A percentile compares a stretch with the other conserved stretches of the same genome.
Evolutionary conservation across 2,113 vertebrate species (phyloP).

Genomic region (Passerina amoena): DNA sequence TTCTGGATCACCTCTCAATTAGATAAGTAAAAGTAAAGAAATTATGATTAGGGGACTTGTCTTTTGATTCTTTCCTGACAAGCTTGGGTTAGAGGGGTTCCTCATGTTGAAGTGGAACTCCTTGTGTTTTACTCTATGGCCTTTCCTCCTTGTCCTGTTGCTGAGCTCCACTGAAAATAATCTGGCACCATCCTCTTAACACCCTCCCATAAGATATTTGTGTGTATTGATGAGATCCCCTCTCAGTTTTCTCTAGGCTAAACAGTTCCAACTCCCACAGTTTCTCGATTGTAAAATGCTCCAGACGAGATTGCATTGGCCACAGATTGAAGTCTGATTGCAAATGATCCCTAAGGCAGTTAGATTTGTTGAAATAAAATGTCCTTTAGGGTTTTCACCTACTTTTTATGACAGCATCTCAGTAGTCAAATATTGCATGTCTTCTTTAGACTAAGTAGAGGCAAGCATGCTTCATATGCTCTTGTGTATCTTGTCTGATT

Average conservation of each 20-base stretch:
- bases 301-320: not conserved
- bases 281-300: not conserved
- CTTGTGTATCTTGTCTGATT: constrained; percentile 6
- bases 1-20: not conserved
- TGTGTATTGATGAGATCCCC: not conserved
- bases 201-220: not conserved
- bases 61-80: not conserved
- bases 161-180: not conserved
- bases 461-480: constrained; percentile 18
- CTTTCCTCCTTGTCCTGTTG: not conserved
- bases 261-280: not conserved
- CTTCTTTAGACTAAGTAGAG: not conserved
- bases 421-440: not conserved
- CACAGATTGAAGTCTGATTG: not conserved
- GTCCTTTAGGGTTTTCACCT: not conserved
- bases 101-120: not conserved
- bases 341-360: not conserved
- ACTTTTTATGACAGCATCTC: not conserved
- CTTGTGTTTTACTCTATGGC: not conserved
- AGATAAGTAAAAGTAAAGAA: not conserved
- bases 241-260: not conserved
- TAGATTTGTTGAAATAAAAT: not conserved
- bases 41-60: not conserved
- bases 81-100: not conserved
- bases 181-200: not conserved